phyloP scores from a whole-genome alignment of 2,797 vertebrate species.

The Hirundo rustica region DNA sequence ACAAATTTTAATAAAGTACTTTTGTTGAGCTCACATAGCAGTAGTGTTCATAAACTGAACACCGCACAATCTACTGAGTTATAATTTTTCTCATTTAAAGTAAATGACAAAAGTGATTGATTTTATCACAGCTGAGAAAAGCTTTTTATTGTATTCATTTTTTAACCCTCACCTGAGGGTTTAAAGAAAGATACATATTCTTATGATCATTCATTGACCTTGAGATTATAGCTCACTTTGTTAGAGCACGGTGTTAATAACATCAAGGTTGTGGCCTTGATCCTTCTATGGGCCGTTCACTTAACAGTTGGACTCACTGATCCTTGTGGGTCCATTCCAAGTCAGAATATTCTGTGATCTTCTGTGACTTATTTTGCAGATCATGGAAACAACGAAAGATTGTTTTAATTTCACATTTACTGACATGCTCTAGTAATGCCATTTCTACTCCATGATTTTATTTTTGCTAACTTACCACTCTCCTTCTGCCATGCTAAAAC shows the following conservation, averaged over 20 bases:
- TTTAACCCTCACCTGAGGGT: neutral
- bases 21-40: neutral
- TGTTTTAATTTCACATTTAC: neutral
- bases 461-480: neutral
- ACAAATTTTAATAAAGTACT: neutral
- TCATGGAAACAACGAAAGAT: neutral
- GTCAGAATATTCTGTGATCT: neutral
- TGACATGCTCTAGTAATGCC: neutral
- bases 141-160: accelerated
- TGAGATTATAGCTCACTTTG: neutral
- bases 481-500: neutral
- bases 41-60: neutral
- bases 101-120: neutral
- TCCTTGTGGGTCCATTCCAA: neutral
- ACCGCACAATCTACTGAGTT: neutral
- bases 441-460: neutral
- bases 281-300: neutral
- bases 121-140: neutral
- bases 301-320: neutral
- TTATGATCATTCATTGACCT: neutral
- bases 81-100: neutral
- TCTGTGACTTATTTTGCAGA: neutral
- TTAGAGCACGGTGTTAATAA: neutral
- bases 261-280: neutral
- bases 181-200: neutral